Base-by-base conservation (phyloP, 37 sponge, comb jelly and placozoan genomes). In the Halisarca cf. caerulea region DNA sequence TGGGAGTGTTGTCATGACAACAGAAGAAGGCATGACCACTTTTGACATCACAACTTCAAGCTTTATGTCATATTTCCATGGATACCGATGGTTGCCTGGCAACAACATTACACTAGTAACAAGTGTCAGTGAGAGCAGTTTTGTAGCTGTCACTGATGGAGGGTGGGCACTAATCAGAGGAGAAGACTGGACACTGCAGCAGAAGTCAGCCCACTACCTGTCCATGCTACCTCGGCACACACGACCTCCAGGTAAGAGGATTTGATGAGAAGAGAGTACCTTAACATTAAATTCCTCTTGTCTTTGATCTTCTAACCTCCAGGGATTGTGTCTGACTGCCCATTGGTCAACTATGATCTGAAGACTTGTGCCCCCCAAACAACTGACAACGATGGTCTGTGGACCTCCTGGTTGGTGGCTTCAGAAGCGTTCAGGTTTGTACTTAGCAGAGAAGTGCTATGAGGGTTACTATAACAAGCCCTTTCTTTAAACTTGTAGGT, bases 301-400 rank as follows among this genome's bases (percentile, higher is more conserved):
- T 43, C 3, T 0, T n/a, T n/a, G n/a, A n/a, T n/a, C n/a, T n/a
- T n/a, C n/a, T n/a, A n/a, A 7, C 30, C 47, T 39, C 33, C 62
- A 92, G 92, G 94, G 28, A 66, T 93, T 18, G 91, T 90, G 14
- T 32, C 94, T 18, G 90, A 93, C 78, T 93, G 94, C 54, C 86
- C 86, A 11, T 82, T 93, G 18, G 53, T 41, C 0, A 64, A 90
- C 79, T 93, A 61, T 74, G 62, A 54, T 14, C 82, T 73, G n/a
- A 43, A 79, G 9, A 83, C 90, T 21, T 93, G 94, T 85, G 28
- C 81, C 18, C 94, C 94, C 0, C 36, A 71, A 25, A 78, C 90
- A n/a, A 86, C 94, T 18, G 94, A 93, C 59, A 93, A 90, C 34
- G 94, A 93, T 80, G 94, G 94, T 23, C 80, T 93, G 34, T 93